A percentile compares a stretch with the other conserved stretches of the same genome.
These are phyloP conservation scores for Rachycentron canadum DNA, from an alignment of 2,797 vertebrate genomes.

Conservation along the genomic window DNA sequence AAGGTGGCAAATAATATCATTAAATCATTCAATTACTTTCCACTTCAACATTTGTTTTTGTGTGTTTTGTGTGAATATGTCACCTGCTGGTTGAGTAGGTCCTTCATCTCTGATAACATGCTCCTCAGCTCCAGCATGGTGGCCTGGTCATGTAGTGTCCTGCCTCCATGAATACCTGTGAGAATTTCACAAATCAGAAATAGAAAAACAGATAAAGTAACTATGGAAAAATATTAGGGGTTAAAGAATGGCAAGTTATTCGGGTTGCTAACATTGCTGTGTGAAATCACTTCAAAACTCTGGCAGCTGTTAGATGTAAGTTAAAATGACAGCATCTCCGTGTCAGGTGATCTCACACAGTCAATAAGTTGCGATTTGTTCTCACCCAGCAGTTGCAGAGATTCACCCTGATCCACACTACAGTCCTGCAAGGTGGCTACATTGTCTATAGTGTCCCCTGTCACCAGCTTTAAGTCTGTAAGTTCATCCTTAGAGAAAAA, in stretches of 20 bases:
- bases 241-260: neutral
- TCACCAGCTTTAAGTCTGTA: constrained; percentile 93
- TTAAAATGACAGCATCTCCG: neutral
- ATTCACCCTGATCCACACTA: constrained; percentile 87
- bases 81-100: constrained; percentile 95
- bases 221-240: neutral
- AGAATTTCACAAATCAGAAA: constrained; percentile 18
- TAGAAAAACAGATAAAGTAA: neutral
- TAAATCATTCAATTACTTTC: neutral
- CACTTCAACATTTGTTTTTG: neutral
- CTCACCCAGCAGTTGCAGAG: constrained; percentile 89
- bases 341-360: constrained; percentile 1
- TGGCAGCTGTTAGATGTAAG: neutral
- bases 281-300: neutral
- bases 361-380: neutral
- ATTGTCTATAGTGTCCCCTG: constrained; percentile 91
- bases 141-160: constrained; percentile 87
- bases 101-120: constrained; percentile 93
- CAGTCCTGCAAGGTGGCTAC: constrained; percentile 95
- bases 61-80: neutral
- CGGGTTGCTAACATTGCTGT: neutral
- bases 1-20: neutral
- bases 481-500: constrained; percentile 85
- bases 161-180: constrained; percentile 82
- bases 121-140: constrained; percentile 92